Percentiles rank a stretch among this genome's conserved stretches.
Conservation (phyloP, 1,140 invertebrate species). For the Phocides pigmalion region DNA sequence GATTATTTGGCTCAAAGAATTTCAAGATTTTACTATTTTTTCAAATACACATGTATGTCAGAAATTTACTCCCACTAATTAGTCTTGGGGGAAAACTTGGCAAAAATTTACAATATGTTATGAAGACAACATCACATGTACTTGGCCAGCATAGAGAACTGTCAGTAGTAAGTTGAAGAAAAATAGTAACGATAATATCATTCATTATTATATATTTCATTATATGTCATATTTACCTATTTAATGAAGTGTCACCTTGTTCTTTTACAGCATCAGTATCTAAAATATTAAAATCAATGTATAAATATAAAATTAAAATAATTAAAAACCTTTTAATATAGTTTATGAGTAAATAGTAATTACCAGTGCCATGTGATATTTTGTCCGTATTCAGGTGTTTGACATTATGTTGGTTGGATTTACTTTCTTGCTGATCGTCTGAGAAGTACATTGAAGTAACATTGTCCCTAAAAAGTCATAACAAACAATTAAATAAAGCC, state of each 20-base stretch:
- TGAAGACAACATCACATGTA: too few relatives aligned
- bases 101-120: too few relatives aligned
- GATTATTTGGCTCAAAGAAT: too few relatives aligned
- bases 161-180: too few relatives aligned
- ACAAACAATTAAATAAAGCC: neutral
- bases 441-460: conserved; percentile 52
- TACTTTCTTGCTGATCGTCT: conserved; percentile 27
- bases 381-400: neutral
- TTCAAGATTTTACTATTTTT: too few relatives aligned
- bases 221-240: neutral
- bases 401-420: conserved; percentile 1
- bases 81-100: too few relatives aligned
- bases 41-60: too few relatives aligned
- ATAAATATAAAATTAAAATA: neutral
- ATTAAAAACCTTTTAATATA: conserved; percentile 1
- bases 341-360: neutral
- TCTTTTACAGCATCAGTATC: conserved; percentile 15
- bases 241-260: neutral
- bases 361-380: neutral
- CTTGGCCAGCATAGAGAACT: too few relatives aligned
- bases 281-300: neutral
- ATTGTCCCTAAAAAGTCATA: conserved; percentile 60
- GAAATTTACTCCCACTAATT: too few relatives aligned
- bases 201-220: neutral
- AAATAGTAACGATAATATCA: too few relatives aligned